These are phyloP conservation scores for Paragorgia papillata DNA, from an alignment of 92 coral and sea anemone species.

Conservation along the genomic window DNA sequence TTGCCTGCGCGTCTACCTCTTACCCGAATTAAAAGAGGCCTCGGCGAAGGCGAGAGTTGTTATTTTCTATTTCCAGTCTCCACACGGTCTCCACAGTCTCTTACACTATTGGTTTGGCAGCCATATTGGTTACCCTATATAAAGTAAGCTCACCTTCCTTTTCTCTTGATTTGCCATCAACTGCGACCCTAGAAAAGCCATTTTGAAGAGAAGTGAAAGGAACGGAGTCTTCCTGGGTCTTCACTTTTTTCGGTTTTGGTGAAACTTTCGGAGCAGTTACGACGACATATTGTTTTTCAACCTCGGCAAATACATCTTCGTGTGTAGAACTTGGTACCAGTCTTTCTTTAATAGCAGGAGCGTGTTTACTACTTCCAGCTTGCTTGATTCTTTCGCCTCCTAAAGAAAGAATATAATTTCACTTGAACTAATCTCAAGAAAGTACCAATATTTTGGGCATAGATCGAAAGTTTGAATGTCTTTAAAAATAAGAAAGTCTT, in stretches of 20 bases:
- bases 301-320: conserved; percentile 81
- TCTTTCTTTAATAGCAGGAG: conserved; percentile 24
- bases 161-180: neutral
- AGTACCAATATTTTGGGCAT: too few species aligned
- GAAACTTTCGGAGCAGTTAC: conserved; percentile 92
- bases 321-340: conserved; percentile 67
- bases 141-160: neutral
- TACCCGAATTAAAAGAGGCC: too few species aligned
- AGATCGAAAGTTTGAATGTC: neutral
- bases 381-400: conserved; percentile 11
- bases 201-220: neutral
- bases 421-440: too few species aligned
- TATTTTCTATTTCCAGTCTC: too few species aligned
- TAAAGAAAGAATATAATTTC: conserved; percentile 31
- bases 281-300: conserved; percentile 95
- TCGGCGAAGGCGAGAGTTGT: too few species aligned
- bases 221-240: neutral
- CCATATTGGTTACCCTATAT: too few species aligned
- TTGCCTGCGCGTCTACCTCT: too few species aligned
- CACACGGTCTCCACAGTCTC: too few species aligned
- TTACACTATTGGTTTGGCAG: too few species aligned
- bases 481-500: neutral
- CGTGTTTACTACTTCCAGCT: conserved; percentile 6
- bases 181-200: neutral
- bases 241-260: conserved; percentile 71